Evolutionary conservation across 2,888 invertebrate species (phyloP).

Genomic region (Ceramica pisi): DNA sequence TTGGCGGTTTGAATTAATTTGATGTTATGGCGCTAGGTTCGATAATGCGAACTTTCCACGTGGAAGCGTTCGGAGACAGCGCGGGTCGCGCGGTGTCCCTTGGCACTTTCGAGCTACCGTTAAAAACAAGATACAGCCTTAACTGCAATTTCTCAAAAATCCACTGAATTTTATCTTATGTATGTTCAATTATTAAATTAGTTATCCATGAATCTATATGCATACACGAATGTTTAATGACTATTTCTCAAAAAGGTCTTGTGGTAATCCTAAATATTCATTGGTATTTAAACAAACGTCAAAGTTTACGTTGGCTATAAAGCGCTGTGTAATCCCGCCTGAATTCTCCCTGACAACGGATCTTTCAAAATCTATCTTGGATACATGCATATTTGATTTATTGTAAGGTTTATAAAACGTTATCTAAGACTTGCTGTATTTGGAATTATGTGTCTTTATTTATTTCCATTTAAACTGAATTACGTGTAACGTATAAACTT

Average conservation of each 20-base stretch:
- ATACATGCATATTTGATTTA: constrained; percentile 1
- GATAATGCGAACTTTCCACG: too few relatives aligned
- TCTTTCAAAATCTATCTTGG: constrained; percentile 1
- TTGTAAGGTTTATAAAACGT: not conserved
- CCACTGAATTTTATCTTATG: not conserved
- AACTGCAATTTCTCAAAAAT: not conserved
- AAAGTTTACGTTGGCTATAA: constrained; percentile 59
- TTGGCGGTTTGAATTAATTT: too few relatives aligned
- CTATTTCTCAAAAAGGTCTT: constrained; percentile 47
- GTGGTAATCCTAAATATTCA: constrained; percentile 58
- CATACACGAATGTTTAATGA: constrained; percentile 32
- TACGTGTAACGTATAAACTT: not conserved
- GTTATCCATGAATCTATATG: constrained; percentile 2
- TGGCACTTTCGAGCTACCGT: too few relatives aligned
- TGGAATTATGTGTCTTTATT: not conserved
- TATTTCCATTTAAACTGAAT: not conserved
- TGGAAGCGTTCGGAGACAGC: too few relatives aligned
- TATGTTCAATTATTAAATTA: constrained; percentile 24
- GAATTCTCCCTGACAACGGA: constrained; percentile 16
- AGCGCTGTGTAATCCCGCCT: constrained; percentile 31
- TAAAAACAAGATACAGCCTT: too few relatives aligned
- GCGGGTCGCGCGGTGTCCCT: too few relatives aligned
- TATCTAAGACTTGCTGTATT: not conserved
- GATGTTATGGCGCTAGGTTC: too few relatives aligned
- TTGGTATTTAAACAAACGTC: constrained; percentile 61